phyloP scores from a whole-genome alignment of 2,113 vertebrate species.

The Mustela lutreola region DNA sequence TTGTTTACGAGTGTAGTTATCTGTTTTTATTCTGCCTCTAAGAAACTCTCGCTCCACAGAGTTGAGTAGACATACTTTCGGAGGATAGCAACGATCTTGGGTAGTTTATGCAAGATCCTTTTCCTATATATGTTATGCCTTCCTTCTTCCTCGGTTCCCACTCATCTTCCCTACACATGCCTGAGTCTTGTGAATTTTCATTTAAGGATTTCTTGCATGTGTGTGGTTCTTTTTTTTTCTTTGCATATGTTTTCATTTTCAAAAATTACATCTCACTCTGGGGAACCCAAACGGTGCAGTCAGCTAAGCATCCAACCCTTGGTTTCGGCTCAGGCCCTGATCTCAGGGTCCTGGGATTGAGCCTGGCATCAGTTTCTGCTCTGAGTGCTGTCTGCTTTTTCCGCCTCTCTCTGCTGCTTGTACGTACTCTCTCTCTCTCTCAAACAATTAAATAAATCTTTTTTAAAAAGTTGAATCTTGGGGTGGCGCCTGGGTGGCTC shows the following conservation, averaged over 20 bases:
- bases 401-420: not conserved
- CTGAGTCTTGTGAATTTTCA: not conserved
- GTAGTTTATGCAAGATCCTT: not conserved
- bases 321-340: not conserved
- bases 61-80: not conserved
- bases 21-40: not conserved
- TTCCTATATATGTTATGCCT: not conserved
- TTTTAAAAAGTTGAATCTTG: not conserved
- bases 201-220: not conserved
- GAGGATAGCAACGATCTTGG: not conserved
- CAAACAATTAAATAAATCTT: not conserved
- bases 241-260: not conserved
- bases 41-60: not conserved
- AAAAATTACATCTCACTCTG: not conserved
- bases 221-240: not conserved
- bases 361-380: not conserved
- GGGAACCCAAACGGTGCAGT: not conserved
- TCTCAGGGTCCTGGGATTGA: not conserved
- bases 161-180: not conserved
- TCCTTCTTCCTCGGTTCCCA: not conserved
- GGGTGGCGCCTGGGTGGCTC: rapidly evolving
- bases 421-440: not conserved
- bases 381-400: not conserved
- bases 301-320: not conserved
- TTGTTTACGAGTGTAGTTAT: not conserved